Evolutionary conservation across 2,797 vertebrate genomes (phyloP).

Genomic region (Pseudochaenichthys georgianus): DNA sequence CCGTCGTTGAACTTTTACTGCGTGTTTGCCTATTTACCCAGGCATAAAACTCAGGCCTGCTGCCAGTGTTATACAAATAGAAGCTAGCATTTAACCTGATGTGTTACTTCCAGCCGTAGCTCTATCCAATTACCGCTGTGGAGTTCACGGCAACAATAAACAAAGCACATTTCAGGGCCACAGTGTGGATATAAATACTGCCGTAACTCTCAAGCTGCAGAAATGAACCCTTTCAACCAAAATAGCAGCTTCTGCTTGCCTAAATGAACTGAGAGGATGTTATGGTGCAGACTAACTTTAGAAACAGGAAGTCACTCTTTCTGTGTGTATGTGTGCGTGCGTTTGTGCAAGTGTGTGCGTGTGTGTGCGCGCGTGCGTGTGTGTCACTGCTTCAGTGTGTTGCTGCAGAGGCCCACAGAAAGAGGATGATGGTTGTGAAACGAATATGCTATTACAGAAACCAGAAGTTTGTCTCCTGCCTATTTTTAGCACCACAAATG

Average conservation of each 20-base stretch:
- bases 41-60: conserved; percentile 5
- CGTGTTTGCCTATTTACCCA: conserved; percentile 37
- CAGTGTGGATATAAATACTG: conserved; percentile 53
- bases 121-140: conserved; percentile 40
- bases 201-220: conserved; percentile 54
- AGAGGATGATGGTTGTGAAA: conserved; percentile 82
- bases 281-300: conserved; percentile 83
- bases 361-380: not conserved
- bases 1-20: conserved; percentile 34
- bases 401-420: conserved; percentile 66
- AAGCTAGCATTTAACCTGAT: conserved; percentile 59
- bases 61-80: conserved; percentile 57
- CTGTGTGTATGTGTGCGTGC: conserved; percentile 39
- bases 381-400: conserved; percentile 39
- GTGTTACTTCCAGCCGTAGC: conserved; percentile 44
- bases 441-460: conserved; percentile 81
- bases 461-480: conserved; percentile 79
- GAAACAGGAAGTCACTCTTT: conserved; percentile 83
- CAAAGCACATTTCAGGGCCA: conserved; percentile 52
- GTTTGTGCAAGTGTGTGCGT: conserved; percentile 17
- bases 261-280: conserved; percentile 84
- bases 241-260: conserved; percentile 80
- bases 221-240: conserved; percentile 69
- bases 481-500: conserved; percentile 78
- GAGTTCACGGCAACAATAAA: conserved; percentile 57